These are phyloP conservation scores for Clarias fuscus DNA, from an alignment of 2,797 vertebrate species.

Conservation along the genomic window DNA sequence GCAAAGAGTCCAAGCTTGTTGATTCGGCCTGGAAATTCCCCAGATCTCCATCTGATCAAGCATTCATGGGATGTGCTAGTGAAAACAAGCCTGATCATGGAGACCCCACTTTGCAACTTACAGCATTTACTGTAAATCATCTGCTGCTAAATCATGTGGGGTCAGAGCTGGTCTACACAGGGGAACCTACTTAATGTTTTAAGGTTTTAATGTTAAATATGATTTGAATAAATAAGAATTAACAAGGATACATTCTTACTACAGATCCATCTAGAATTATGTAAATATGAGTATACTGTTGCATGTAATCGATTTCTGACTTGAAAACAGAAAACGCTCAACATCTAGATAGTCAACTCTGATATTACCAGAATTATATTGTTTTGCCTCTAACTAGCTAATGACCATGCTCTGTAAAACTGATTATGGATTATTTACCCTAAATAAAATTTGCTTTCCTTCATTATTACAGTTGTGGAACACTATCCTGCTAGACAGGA, in stretches of 20 bases:
- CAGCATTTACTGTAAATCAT: no score
- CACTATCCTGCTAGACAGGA: neutral
- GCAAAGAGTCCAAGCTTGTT: no score
- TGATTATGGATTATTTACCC: neutral
- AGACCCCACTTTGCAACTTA: no score
- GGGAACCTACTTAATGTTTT: no score
- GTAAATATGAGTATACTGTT: neutral
- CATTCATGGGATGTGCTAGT: no score
- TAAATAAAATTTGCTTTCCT: slow-evolving; percentile 21
- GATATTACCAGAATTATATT: neutral
- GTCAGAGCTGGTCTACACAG: no score
- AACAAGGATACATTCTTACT: neutral
- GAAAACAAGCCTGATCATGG: no score
- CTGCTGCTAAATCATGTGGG: no score
- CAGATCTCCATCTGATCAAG: no score
- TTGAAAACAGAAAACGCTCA: neutral
- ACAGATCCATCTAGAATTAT: neutral
- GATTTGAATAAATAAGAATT: neutral
- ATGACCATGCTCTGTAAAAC: neutral
- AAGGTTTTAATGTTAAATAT: no score
- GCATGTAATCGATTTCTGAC: neutral
- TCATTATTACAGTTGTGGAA: neutral
- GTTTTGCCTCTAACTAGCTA: neutral
- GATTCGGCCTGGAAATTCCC: no score
- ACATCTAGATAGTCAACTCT: neutral